phyloP scores from a whole-genome alignment of 64 coral and sea anemone species.

The Montipora sp. region DNA sequence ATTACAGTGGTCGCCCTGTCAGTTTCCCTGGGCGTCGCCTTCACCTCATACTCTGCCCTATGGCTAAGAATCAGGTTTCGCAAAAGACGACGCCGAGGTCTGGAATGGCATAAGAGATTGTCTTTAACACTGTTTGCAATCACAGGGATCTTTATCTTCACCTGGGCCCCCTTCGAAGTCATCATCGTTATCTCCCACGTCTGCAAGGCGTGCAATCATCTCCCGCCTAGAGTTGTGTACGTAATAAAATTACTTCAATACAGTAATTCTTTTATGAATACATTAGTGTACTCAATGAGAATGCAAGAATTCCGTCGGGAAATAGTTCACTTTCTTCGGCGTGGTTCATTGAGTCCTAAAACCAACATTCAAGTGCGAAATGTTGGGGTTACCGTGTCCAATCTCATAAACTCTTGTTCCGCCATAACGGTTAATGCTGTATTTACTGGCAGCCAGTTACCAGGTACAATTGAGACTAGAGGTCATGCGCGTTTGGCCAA shows the following conservation, averaged over 20 bases:
- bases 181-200: slow-evolving; percentile 33
- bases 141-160: slow-evolving; percentile 29
- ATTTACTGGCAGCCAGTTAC: neutral
- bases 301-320: slow-evolving; percentile 59
- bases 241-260: slow-evolving; percentile 43
- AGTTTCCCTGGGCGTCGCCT: slow-evolving; percentile 5
- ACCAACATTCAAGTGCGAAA: slow-evolving; percentile 4
- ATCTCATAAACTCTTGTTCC: slow-evolving; percentile 12
- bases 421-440: neutral
- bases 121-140: slow-evolving; percentile 13
- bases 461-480: neutral
- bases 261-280: slow-evolving; percentile 63
- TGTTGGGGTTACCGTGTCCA: neutral
- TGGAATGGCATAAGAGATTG: slow-evolving; percentile 31
- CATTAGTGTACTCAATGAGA: slow-evolving; percentile 59
- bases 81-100: neutral
- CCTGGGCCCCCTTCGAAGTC: slow-evolving; percentile 36
- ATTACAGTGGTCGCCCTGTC: slow-evolving; percentile 20
- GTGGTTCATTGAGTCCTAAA: slow-evolving; percentile 19
- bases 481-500: slow-evolving; percentile 4
- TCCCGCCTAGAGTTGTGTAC: neutral
- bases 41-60: neutral
- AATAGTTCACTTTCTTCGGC: neutral
- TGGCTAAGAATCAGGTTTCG: slow-evolving; percentile 17
- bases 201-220: neutral